Conservation (phyloP, 2,797 vertebrate species). For the Muscicapa striata region DNA sequence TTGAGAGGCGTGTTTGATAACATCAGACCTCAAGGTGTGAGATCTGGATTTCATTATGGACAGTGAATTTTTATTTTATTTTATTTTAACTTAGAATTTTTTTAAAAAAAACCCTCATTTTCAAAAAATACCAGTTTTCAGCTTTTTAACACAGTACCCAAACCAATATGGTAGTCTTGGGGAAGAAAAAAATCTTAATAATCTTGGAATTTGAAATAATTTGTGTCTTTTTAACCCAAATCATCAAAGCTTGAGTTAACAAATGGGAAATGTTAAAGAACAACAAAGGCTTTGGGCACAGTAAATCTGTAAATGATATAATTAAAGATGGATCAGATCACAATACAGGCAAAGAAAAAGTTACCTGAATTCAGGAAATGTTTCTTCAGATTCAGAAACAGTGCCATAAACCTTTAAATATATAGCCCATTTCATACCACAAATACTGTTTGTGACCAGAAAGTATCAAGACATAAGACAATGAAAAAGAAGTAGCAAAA, state of each 20-base stretch:
- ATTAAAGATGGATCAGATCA: not conserved
- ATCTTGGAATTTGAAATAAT: not conserved
- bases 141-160: not conserved
- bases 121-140: not conserved
- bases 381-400: not conserved
- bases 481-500: not conserved
- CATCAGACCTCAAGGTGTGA: not conserved
- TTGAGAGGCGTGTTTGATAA: no score
- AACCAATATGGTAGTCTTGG: not conserved
- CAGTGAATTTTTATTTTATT: not conserved
- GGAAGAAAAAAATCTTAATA: not conserved
- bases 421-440: not conserved
- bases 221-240: not conserved
- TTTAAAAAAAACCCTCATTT: not conserved
- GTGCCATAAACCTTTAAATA: not conserved
- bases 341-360: not conserved
- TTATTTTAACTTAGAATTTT: no score
- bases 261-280: not conserved
- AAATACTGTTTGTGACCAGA: not conserved
- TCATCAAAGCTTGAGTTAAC: not conserved
- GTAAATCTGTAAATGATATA: not conserved
- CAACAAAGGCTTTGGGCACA: not conserved
- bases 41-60: not conserved
- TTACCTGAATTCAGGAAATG: not conserved
- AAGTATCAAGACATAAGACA: not conserved